Conservation (phyloP, 2,888 invertebrate genomes). For the Pedicia rivosa region DNA sequence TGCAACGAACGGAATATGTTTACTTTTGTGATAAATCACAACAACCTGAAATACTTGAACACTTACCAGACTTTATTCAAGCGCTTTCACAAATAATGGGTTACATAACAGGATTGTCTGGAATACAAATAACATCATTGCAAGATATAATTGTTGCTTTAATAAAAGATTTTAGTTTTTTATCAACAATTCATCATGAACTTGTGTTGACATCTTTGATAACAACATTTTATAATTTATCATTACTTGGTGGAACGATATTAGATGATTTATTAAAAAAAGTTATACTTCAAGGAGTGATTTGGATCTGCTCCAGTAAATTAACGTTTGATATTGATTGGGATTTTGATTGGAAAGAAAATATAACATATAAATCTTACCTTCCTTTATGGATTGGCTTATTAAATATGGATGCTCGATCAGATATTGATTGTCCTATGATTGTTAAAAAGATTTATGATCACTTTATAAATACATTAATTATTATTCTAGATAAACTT, state of each 20-base stretch:
- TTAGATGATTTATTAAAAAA: conserved; percentile 32
- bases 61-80: conserved; percentile 35
- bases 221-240: conserved; percentile 28
- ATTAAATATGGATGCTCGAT: conserved; percentile 18
- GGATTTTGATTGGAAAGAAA: conserved; percentile 21
- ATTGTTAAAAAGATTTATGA: conserved; percentile 28
- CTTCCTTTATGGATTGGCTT: conserved; percentile 39
- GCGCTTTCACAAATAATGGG: conserved; percentile 33
- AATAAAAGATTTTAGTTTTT: conserved; percentile 34
- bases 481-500: conserved; percentile 32
- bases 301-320: conserved; percentile 46
- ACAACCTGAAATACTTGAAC: conserved; percentile 20
- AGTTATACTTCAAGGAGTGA: conserved; percentile 36
- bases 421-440: conserved; percentile 12
- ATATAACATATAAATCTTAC: conserved; percentile 40
- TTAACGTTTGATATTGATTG: conserved; percentile 33
- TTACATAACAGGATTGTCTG: conserved; percentile 23
- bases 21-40: conserved; percentile 20
- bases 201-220: conserved; percentile 28
- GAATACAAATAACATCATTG: conserved; percentile 31
- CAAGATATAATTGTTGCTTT: conserved; percentile 32
- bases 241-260: conserved; percentile 21
- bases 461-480: conserved; percentile 30
- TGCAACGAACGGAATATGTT: conserved; percentile 29
- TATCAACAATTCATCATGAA: conserved; percentile 25